Conservation (phyloP, 2,888 invertebrate species). For the Geotrupes spiniger region DNA sequence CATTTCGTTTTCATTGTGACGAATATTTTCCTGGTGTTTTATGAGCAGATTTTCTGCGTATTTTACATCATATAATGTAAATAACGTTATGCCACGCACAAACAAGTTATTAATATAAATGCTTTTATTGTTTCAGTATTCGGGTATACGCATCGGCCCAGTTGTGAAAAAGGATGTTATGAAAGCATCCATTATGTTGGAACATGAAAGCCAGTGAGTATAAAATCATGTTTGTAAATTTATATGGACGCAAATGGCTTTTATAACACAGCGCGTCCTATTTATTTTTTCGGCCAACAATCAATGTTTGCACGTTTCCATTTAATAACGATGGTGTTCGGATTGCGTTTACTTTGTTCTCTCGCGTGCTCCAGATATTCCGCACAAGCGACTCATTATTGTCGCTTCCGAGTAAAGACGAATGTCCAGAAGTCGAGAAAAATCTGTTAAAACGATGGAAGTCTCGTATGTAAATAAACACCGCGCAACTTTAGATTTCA, state of each 20-base stretch:
- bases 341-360: neutral
- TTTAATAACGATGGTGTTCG: neutral
- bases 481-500: conserved; percentile 24
- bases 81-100: neutral
- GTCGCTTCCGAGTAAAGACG: conserved; percentile 5
- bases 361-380: no score
- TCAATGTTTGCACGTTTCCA: neutral
- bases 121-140: conserved; percentile 69
- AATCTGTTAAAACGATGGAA: conserved; percentile 13
- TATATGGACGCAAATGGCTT: neutral
- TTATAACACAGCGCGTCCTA: neutral
- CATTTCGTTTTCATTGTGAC: no score
- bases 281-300: neutral
- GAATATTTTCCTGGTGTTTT: no score
- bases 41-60: no score
- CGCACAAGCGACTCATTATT: conserved; percentile 1
- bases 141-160: conserved; percentile 97
- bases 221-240: neutral
- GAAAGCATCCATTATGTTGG: conserved; percentile 99
- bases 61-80: no score
- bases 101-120: neutral
- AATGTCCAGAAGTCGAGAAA: conserved; percentile 12
- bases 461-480: conserved; percentile 28
- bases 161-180: conserved; percentile 99
- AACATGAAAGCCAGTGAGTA: conserved; percentile 91